phyloP scores from a whole-genome alignment of 2,797 vertebrate species.

The Hylomyscus alleni region DNA sequence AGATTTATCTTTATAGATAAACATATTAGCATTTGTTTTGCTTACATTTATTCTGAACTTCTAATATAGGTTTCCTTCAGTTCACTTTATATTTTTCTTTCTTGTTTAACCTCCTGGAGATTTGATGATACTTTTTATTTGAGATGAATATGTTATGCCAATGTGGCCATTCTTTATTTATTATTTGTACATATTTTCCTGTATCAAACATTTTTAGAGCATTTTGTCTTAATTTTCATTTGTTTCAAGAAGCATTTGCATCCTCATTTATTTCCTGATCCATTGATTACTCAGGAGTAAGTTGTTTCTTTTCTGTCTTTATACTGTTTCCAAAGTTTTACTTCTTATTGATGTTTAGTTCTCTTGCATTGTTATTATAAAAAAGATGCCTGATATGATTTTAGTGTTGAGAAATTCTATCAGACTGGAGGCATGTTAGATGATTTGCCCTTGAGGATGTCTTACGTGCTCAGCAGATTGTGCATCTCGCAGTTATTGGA shows the following conservation, averaged over 20 bases:
- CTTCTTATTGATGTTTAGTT: background rate
- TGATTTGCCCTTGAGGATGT: background rate
- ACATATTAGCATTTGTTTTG: background rate
- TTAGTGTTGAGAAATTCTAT: background rate
- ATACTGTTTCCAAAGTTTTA: background rate
- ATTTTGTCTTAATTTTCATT: background rate
- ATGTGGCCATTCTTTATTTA: background rate
- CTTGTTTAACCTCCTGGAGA: background rate
- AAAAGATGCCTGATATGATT: background rate
- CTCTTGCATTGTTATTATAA: background rate
- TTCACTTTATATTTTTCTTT: background rate
- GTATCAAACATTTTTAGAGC: background rate
- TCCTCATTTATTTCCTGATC: background rate
- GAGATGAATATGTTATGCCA: background rate
- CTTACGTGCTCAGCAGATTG: background rate
- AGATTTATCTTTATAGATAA: background rate
- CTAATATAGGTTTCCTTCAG: background rate
- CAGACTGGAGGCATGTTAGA: background rate
- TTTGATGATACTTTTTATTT: background rate
- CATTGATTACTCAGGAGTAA: background rate
- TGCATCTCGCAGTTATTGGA: background rate
- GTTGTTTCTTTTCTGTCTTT: background rate
- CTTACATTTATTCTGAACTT: background rate
- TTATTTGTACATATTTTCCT: background rate
- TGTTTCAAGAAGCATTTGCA: background rate